Evolutionary conservation across 2,888 invertebrate species (phyloP), one percentile per base, ranked within the genome.

Genomic region (Parnassius orleans): DNA sequence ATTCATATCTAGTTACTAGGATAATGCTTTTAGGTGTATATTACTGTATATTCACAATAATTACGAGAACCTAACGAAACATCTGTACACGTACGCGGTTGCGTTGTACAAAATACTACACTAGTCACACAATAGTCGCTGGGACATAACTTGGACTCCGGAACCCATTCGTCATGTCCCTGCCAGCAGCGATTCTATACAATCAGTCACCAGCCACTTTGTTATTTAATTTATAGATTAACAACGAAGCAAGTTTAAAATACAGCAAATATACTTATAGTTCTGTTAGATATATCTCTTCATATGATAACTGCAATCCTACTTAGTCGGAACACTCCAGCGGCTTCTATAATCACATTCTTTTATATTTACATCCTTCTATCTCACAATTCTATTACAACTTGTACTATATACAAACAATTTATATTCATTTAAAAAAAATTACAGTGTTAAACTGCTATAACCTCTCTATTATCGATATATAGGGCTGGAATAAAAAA

Each of bases 361-460:
- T 81, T 79, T 76, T 81, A 79, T 89, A 89, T 90, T 77, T 89
- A 90, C 90, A 90, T 77, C 79, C 79, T 80, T 80, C 83, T 82
- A 76, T 80, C 81, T 80, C 87, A 78, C 81, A 80, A 80, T 80
- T 81, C 84, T 87, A 84, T 83, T 86, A 87, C 85, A 82, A 87
- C 89, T 89, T 90, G 89, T 91, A 90, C 90, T 91, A 91, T 91
- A 88, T 91, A 91, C 90, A 91, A 90, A 89, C 87, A 89, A 87
- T 87, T 86, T 76, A 66, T 82, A 78, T 79, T 76, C 73, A 76
- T 84, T 82, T 84, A 88, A 89, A 58, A 89, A 90, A 87, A 90
- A 19, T n/a, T 90, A 90, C 87, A 87, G 80, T 85, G 80, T 85
- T 86, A 86, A 87, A 86, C 86, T 79, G 84, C 87, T 89, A 86